A percentile compares a stretch with the other conserved stretches of the same genome.
phyloP scores from a whole-genome alignment of 2,797 vertebrate species.

The Cacajao melanocephalus region DNA sequence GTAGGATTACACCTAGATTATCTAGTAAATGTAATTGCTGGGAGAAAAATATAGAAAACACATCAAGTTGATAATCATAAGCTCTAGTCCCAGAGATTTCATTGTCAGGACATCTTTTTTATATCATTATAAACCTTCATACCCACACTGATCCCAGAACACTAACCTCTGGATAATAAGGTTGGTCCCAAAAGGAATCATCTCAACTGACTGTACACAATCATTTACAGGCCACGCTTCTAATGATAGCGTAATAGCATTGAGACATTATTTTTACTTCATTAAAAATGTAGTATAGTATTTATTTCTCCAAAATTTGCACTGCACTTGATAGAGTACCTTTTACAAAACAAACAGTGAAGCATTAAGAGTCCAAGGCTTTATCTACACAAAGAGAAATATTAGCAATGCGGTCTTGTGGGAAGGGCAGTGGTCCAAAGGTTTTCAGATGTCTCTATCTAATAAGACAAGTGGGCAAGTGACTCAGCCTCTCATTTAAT shows the following conservation, averaged over 20 bases:
- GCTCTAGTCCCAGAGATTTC: background rate
- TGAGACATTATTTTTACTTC: conserved; percentile 1
- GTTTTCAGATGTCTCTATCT: conserved; percentile 9
- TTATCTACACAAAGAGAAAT: conserved; percentile 42
- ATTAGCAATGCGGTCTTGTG: background rate
- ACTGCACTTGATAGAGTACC: background rate
- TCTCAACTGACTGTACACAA: background rate
- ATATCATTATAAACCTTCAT: background rate
- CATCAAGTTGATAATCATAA: background rate
- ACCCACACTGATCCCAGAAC: background rate
- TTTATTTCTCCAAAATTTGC: conserved; percentile 7
- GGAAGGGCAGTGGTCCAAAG: background rate
- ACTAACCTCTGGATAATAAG: background rate
- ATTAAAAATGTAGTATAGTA: background rate
- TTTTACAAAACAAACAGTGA: conserved; percentile 33
- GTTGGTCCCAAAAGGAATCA: background rate
- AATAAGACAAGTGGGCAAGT: background rate
- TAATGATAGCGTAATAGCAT: background rate
- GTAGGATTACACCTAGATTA: background rate
- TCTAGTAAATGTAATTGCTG: background rate
- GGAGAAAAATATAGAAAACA: background rate
- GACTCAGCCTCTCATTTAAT: background rate
- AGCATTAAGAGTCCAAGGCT: background rate
- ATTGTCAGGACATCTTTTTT: background rate
- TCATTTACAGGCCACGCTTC: background rate